Percentiles rank a stretch among this genome's conserved stretches.
These are phyloP conservation scores for Euura saliciscinereae DNA, from an alignment of 1,140 invertebrate genomes.

Conservation along the genomic window DNA sequence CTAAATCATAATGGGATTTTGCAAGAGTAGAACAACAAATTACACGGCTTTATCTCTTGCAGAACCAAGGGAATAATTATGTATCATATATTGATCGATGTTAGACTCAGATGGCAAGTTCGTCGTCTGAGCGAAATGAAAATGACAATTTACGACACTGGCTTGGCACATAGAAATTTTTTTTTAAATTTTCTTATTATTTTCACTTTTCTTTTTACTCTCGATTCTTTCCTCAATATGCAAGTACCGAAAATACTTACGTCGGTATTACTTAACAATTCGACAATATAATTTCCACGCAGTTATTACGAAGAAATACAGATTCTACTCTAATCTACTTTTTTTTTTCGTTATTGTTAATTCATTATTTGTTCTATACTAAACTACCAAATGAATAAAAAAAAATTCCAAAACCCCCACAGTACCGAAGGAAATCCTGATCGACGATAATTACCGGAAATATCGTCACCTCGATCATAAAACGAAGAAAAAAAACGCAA, in stretches of 20 bases:
- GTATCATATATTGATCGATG: not conserved
- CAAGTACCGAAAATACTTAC: slow-evolving; percentile 1
- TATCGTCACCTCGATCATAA: no score
- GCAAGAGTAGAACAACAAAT: no score
- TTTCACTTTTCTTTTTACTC: not conserved
- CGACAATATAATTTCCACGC: not conserved
- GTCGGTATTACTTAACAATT: not conserved
- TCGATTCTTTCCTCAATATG: not conserved
- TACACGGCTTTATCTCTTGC: no score
- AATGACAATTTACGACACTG: not conserved
- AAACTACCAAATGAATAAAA: not conserved
- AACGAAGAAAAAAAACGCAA: no score
- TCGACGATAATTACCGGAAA: no score
- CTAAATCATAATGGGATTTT: no score
- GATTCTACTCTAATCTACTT: not conserved
- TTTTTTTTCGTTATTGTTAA: not conserved
- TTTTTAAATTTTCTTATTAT: no score
- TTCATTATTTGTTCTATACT: not conserved
- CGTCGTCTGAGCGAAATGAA: not conserved
- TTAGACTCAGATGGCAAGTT: slow-evolving; percentile 3
- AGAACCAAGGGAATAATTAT: no score
- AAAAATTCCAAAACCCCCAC: not conserved
- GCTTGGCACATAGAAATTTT: slow-evolving; percentile 2
- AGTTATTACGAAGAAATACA: not conserved
- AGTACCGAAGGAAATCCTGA: no score